Evolutionary conservation across 2,888 invertebrate species (phyloP), one percentile per base, ranked within the genome.

Genomic region (Galerucella calmariensis): DNA sequence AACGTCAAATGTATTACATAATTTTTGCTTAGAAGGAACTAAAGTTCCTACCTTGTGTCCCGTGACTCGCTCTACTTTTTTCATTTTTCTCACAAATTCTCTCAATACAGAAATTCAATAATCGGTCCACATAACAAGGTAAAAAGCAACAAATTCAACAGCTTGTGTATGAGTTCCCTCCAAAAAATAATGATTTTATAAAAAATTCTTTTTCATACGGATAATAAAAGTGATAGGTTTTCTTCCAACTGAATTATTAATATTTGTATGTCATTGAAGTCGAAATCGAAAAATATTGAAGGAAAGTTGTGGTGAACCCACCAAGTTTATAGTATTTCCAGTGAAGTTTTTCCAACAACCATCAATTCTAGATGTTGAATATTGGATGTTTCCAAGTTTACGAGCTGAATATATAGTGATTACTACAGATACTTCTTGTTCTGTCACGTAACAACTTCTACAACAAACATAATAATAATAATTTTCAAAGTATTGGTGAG

Each of bases 341-440:
- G n/a, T 51, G n/a, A 56, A 56, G 56, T 56, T 56, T 56, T 56
- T 8, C 56, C 11, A 56, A 56, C 20, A 56, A 56, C 56, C 56
- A 56, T 56, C 56, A 56, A 56, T 56, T 51, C n/a, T 51, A n/a
- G 51, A 51, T 51, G 51, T n/a, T 51, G 51, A 51, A 51, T 51
- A 51, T 51, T 51, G 51, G 51, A 51, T 51, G 51, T n/a, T 51
- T n/a, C 51, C 51, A 51, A 51, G 51, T 51, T 51, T 51, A 51
- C 51, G 51, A 51, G n/a, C 51, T 51, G n/a, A n/a, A 51, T n/a
- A 51, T 51, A n/a, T n/a, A n/a, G 51, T 51, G 51, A 51, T 51
- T 6, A 51, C 51, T 51, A 51, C 51, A 14, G 51, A n/a, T n/a
- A n/a, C n/a, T 51, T 51, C 51, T 14, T 51, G 51, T 51, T 51